Conservation (phyloP, 2,888 invertebrate genomes). For the Diploptera punctata region DNA sequence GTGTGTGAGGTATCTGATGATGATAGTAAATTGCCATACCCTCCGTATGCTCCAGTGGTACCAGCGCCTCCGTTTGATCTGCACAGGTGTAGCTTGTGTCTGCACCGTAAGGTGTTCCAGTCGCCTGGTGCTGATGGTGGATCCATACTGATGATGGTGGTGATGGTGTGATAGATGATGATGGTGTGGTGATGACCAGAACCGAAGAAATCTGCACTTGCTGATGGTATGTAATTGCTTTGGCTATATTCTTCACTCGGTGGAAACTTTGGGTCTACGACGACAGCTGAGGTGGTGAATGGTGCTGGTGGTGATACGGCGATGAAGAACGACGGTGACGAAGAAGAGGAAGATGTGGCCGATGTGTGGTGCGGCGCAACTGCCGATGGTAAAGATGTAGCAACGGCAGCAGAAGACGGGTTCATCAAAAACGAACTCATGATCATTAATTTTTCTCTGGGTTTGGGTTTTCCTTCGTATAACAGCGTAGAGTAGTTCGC, state of each 20-base stretch:
- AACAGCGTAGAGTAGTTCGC: conserved; percentile 18
- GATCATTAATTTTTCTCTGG: conserved; percentile 63
- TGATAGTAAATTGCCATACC: conserved; percentile 43
- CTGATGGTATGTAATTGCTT: conserved; percentile 73
- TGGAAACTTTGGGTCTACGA: conserved; percentile 68
- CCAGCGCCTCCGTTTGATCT: conserved; percentile 21
- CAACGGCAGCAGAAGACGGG: conserved; percentile 58
- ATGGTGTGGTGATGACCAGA: conserved; percentile 70
- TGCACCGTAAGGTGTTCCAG: conserved; percentile 42
- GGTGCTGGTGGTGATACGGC: conserved; percentile 46
- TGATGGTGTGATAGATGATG: conserved; percentile 65
- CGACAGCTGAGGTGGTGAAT: conserved; percentile 52
- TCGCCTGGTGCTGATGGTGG: conserved; percentile 59
- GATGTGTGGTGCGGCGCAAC: conserved; percentile 11
- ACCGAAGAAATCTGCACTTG: conserved; percentile 68
- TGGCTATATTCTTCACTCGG: conserved; percentile 91
- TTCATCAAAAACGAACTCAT: conserved; percentile 99
- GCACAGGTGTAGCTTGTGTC: conserved; percentile 53
- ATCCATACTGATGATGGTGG: conserved; percentile 56
- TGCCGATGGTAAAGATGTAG: conserved; percentile 17
- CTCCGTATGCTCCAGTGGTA: conserved; percentile 55
- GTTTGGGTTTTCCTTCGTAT: conserved; percentile 27
- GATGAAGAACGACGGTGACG: conserved; percentile 47
- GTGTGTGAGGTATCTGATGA: conserved; percentile 48
- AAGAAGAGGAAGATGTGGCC: not conserved